Evolutionary conservation across 37 sponge, comb jelly and placozoan species (phyloP).

Genomic region (Haliclona indistincta): DNA sequence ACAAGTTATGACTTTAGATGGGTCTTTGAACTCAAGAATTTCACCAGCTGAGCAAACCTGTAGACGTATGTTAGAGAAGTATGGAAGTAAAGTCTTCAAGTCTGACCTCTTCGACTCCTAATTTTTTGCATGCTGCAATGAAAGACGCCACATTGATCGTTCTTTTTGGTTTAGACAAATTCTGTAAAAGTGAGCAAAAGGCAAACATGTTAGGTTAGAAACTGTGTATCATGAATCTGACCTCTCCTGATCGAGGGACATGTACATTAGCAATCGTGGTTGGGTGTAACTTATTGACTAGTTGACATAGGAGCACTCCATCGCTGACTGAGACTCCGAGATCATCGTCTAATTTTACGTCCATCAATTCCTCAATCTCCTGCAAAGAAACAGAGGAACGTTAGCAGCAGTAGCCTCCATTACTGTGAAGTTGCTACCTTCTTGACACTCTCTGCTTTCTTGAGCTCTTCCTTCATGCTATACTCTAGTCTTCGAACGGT

Average conservation of each 20-base stretch:
- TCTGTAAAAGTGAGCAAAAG: slow-evolving; percentile 18
- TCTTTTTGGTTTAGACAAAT: slow-evolving; percentile 45
- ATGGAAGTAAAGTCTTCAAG: not conserved
- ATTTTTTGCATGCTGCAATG: slow-evolving; percentile 61
- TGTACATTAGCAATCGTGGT: slow-evolving; percentile 47
- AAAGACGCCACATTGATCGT: slow-evolving; percentile 73
- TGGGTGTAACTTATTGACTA: slow-evolving; percentile 72
- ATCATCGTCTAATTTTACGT: slow-evolving; percentile 49
- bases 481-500: slow-evolving; percentile 68
- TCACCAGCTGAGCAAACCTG: slow-evolving; percentile 79
- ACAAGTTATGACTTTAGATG: slow-evolving; percentile 54
- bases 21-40: slow-evolving; percentile 70
- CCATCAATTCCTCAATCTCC: slow-evolving; percentile 66
- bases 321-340: slow-evolving; percentile 53
- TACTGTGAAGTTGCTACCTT: slow-evolving; percentile 21
- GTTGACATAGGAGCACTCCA: slow-evolving; percentile 71
- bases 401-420: not conserved
- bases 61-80: not conserved
- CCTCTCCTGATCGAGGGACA: slow-evolving; percentile 34
- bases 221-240: not conserved
- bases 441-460: slow-evolving; percentile 60
- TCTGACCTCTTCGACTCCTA: slow-evolving; percentile 49
- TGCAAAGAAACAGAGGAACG: not conserved
- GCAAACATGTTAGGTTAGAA: not conserved
- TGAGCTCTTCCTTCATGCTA: slow-evolving; percentile 50